Evolutionary conservation across 2,888 invertebrate species (phyloP).

Genomic region (Dione vanillae): DNA sequence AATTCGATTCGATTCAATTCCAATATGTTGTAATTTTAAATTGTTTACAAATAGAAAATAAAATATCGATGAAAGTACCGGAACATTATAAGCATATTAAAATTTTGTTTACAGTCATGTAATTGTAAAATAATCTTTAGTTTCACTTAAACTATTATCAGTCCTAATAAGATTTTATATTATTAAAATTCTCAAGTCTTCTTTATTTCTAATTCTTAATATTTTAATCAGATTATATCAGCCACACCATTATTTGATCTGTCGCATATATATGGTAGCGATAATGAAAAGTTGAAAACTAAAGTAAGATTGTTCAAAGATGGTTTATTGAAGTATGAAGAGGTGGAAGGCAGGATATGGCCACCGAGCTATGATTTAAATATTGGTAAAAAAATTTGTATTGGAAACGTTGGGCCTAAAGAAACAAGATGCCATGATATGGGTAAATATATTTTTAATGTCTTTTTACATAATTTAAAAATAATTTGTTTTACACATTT

Average conservation of each 20-base stretch:
- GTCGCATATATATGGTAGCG: conserved; percentile 51
- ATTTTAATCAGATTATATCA: conserved; percentile 49
- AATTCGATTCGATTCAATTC: too few relatives aligned
- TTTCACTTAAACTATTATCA: too few relatives aligned
- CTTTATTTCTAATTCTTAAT: not conserved
- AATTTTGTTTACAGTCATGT: too few relatives aligned
- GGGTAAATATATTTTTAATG: conserved; percentile 48
- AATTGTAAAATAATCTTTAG: too few relatives aligned
- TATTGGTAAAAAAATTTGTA: conserved; percentile 38
- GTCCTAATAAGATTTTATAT: too few relatives aligned
- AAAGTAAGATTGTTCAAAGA: conserved; percentile 48
- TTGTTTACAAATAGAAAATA: too few relatives aligned
- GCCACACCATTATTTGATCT: conserved; percentile 54
- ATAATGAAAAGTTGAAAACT: conserved; percentile 18
- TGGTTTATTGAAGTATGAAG: conserved; percentile 54
- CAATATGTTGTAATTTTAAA: too few relatives aligned
- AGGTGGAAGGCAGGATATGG: conserved; percentile 52
- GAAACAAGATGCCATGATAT: conserved; percentile 64
- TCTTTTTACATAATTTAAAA: too few relatives aligned
- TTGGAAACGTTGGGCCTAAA: conserved; percentile 52
- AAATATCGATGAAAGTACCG: too few relatives aligned
- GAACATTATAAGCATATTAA: too few relatives aligned
- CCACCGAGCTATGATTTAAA: conserved; percentile 49
- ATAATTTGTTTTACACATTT: too few relatives aligned
- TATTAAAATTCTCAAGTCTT: too few relatives aligned